These are phyloP conservation scores for Champsocephalus gunnari DNA, from an alignment of 2,797 vertebrate species.

Conservation along the genomic window DNA sequence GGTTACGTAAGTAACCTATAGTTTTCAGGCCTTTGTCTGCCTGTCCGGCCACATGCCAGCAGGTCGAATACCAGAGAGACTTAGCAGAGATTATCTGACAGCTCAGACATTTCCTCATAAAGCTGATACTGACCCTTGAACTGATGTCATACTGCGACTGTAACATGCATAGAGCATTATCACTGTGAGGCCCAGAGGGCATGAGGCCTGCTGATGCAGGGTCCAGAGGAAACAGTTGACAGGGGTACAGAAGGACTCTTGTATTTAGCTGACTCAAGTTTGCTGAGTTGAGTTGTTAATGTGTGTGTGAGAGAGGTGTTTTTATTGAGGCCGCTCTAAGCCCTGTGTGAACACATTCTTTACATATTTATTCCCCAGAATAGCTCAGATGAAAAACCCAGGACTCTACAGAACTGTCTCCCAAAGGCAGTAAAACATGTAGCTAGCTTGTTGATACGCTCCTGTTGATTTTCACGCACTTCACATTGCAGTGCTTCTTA, in stretches of 20 bases:
- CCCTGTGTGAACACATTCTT: conserved; percentile 32
- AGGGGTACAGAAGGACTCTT: conserved; percentile 41
- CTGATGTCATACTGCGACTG: conserved; percentile 38
- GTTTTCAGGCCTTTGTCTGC: conserved; percentile 8
- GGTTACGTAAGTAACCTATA: too few species aligned
- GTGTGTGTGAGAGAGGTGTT: conserved; percentile 13
- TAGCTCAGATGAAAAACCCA: conserved; percentile 25
- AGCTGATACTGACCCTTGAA: conserved; percentile 49
- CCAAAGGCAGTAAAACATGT: background rate
- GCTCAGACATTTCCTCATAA: conserved; percentile 47
- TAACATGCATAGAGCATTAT: conserved; percentile 39
- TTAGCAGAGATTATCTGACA: conserved; percentile 55
- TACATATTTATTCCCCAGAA: conserved; percentile 27
- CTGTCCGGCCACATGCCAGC: conserved; percentile 32
- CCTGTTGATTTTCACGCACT: background rate
- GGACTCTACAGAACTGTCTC: conserved; percentile 5
- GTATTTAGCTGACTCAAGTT: conserved; percentile 46
- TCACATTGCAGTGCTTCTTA: background rate
- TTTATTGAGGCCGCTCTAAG: conserved; percentile 20
- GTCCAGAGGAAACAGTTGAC: conserved; percentile 48
- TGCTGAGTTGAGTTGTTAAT: conserved; percentile 41
- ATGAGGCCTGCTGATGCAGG: conserved; percentile 49
- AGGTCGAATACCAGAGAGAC: conserved; percentile 36
- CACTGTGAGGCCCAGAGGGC: conserved; percentile 44
- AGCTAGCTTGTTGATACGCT: background rate